Evolutionary conservation across 2,888 invertebrate species (phyloP), one percentile per base, ranked within the genome.

Genomic region (Phlogophora meticulosa): DNA sequence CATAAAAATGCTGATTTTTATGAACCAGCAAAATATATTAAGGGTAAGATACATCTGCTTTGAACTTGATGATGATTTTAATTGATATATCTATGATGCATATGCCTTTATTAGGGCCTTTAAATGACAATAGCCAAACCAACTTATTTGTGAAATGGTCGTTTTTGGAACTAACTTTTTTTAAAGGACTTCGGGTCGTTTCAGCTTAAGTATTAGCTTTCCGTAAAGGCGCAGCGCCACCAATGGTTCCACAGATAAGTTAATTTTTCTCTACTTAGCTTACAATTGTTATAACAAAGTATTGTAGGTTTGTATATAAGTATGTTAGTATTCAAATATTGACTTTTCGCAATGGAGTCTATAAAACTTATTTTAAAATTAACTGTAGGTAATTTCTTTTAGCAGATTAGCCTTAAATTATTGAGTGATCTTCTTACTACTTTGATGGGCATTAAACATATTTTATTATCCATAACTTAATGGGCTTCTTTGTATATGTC

Each of bases 21-120:
- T 82, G 84, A 84, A 85, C 84, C 83, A 82, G 81, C 43, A 49
- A 63, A 78, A 76, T 67, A 9, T 63, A 53, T 17, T 45, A 70
- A 20, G 48, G 17, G 53, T 60, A 59, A 15, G n/a, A 34, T 59
- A 57, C 15, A 57, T 73, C 7, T 49, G 38, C 42, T 51, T 43
- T 48, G 11, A 36, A 32, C 28, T 32, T 70, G 34, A 58, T 38
- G 22, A 17, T 36, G 58, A 45, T 55, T 34, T 56, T n/a, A 34
- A 10, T 28, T 28, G 5, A 28, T 4, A 11, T 9, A 28, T 28
- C 7, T 72, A 34, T 34, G 7, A 36, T 32, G n/a, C 46, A 11
- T 10, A 24, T 11, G 10, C 13, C 40, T 28, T 51, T 32, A 22
- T 11, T 38, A 20, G 22, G n/a, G 7, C 17, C 13, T 38, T 1